Base-by-base conservation (phyloP, 2,888 invertebrate species). In the Caenorhabditis zanzibari region DNA sequence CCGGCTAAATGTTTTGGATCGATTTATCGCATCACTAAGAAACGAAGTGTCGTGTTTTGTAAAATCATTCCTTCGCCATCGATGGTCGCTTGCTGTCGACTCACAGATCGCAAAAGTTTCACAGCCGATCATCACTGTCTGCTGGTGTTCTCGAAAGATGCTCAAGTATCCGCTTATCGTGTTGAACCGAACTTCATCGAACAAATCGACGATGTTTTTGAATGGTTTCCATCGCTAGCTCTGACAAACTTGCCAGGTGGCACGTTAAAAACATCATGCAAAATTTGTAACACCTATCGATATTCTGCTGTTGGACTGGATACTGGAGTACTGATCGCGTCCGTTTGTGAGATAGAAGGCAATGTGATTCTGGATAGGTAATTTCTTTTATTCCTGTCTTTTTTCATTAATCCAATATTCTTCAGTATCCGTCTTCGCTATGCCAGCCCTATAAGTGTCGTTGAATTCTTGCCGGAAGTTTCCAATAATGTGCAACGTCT, bases 291-390 rank as follows among this genome's bases (percentile, higher is more conserved):
- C 2, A 63, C 61, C 16, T 81, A 63, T 44, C 82, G 85, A 28
- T 85, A 61, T 26, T 80, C 73, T 52, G 80, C 77, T 7, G 75
- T 81, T 41, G 85, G 85, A n/a, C 56, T 85, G 14, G 85, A 85
- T 19, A 85, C 76, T 38, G 85, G 85, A 14, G 58, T 69, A 28
- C 56, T 81, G 4, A 81, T 83, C 10, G 72, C 80, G 0, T 82
- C 85, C 10, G 81, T 85, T 10, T 77, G 80, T 35, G 59, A 26
- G 49, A 75, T 85, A 41, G 71, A 85, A n/a, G 81, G 74, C 56
- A 82, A 82, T 54, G 79, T 82, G 1, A 82, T 82, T 64, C 38
- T 85, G 41, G 75, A 82, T 41, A 85, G 81, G 84, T 81, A 19
- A 24, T 56, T n/a, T n/a, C n/a, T n/a, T n/a, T n/a, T n/a, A n/a